Evolutionary conservation across 2,113 vertebrate species (phyloP).

Genomic region (Talpa occidentalis): DNA sequence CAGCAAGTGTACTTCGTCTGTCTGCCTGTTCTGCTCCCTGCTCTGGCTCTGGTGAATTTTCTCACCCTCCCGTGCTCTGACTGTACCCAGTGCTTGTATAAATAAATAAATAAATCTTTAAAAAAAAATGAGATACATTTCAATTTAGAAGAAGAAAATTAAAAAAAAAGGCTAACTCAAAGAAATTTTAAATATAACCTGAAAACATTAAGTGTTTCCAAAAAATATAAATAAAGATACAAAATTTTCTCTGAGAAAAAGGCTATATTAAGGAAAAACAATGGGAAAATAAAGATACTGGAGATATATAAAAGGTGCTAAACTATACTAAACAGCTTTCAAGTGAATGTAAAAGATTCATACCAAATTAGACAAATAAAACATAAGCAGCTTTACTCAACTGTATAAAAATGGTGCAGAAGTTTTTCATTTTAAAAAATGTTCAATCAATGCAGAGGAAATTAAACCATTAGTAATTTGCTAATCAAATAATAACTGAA

Average conservation of each 20-base stretch:
- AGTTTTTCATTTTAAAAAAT: not conserved
- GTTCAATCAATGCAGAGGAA: not conserved
- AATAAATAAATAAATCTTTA: too few species aligned
- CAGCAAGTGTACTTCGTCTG: too few species aligned
- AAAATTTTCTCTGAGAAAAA: not conserved
- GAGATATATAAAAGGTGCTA: not conserved
- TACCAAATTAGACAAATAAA: not conserved
- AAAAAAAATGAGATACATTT: not conserved
- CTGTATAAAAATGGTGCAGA: not conserved
- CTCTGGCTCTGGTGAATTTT: too few species aligned
- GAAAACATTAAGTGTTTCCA: not conserved
- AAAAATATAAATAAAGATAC: not conserved
- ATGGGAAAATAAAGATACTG: not conserved
- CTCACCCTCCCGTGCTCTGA: too few species aligned
- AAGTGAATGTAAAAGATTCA: not conserved
- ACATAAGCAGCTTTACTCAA: not conserved
- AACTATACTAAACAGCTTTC: not conserved
- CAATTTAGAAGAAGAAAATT: not conserved
- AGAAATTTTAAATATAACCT: not conserved
- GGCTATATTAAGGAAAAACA: not conserved
- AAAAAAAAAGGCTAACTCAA: not conserved
- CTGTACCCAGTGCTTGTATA: too few species aligned
- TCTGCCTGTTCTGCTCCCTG: too few species aligned
- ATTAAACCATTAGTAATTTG: not conserved
- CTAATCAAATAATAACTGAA: not conserved